Evolutionary conservation across 2,113 vertebrate species (phyloP), one percentile per base, ranked within the genome.

Genomic region (Vulpes lagopus): DNA sequence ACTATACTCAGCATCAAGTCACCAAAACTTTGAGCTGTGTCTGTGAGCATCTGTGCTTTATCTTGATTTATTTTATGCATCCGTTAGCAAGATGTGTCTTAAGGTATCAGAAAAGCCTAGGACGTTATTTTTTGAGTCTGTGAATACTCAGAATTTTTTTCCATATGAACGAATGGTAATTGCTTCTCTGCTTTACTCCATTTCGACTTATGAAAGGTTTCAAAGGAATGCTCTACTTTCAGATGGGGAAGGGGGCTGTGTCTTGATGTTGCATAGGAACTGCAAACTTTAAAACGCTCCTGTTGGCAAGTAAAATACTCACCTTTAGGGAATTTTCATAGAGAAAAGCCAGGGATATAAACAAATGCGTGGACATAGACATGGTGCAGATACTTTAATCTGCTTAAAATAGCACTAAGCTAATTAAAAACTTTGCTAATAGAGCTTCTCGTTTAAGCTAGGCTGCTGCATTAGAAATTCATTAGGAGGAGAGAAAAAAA

Each of bases 341-440:
- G 67, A 86, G 88, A 95, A 74, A 96, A 80, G 9, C 53, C 8
- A 49, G 69, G 49, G 23, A 51, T 17, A 67, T 65, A 85, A 85
- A 32, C 22, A 94, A 80, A 93, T 78, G 5, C 4, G 8, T 65
- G 74, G 43, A 43, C 43, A 43, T 43, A 43, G 25, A 71, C 27
- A 35, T 38, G 35, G 8, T 22, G 88, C 67, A 95, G 55, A 49
- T 91, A 69, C 49, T 95, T 93, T 86, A 80, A 91, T 79, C 51
- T 73, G 90, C n/a, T 51, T 91, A 49, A 96, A 88, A 55, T 3
- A 57, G 11, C 1, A 15, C 78, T 55, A 27, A 89, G 9, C 89
- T 95, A 67, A 91, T 94, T 95, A 67, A 91, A 97, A 95, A 30
- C 19, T 90, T 86, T 93, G 51, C 12, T 94, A 38, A 30, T 74